Evolutionary conservation across 2,797 vertebrate species (phyloP).

Genomic region (Catamblyrhynchus diadema): DNA sequence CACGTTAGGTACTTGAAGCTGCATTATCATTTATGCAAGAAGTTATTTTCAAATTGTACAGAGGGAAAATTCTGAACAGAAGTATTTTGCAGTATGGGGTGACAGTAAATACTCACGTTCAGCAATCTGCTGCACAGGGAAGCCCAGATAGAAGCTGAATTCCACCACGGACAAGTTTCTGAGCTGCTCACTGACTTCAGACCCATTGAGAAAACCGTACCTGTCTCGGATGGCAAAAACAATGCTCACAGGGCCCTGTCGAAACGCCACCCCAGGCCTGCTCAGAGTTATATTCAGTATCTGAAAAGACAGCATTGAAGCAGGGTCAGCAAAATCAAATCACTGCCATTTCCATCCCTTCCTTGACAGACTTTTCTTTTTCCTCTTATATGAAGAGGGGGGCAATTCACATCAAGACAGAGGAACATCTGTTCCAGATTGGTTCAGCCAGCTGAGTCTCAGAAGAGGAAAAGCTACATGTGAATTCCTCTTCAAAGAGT

Average conservation of each 20-base stretch:
- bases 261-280: constrained; percentile 43
- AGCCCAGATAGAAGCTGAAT: constrained; percentile 96
- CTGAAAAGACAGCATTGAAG: constrained; percentile 70
- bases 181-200: constrained; percentile 87
- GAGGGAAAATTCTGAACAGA: background rate
- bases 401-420: background rate
- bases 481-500: background rate
- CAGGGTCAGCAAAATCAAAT: background rate
- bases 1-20: background rate
- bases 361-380: background rate
- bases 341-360: background rate
- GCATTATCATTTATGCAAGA: background rate
- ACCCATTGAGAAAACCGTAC: constrained; percentile 82
- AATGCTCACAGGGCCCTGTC: constrained; percentile 86
- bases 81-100: background rate
- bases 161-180: constrained; percentile 90
- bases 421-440: background rate
- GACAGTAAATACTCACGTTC: constrained; percentile 83
- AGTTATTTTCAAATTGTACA: background rate
- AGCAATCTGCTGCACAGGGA: constrained; percentile 89
- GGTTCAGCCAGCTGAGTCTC: background rate
- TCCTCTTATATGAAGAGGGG: background rate
- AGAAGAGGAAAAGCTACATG: background rate
- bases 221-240: constrained; percentile 82
- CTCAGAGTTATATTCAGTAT: constrained; percentile 87